Conservation (phyloP, 1,140 invertebrate genomes). For the Coenobita brevimanus region DNA sequence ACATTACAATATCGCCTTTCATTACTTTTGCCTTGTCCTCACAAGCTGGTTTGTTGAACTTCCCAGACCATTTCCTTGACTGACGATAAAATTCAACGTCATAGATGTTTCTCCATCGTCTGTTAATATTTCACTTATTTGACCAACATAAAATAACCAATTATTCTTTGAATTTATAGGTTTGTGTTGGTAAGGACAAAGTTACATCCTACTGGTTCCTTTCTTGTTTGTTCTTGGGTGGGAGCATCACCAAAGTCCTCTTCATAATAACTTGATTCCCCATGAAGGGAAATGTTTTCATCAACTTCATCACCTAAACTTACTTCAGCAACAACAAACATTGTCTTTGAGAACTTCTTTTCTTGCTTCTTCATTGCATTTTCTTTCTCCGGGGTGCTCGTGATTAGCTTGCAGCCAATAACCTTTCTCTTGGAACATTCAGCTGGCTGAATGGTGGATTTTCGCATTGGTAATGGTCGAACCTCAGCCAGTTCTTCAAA, state of each 20-base stretch:
- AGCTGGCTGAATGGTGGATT: too few species aligned
- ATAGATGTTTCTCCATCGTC: background rate
- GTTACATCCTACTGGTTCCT: background rate
- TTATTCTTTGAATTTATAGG: background rate
- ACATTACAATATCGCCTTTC: slow-evolving; percentile 2
- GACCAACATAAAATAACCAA: too few species aligned
- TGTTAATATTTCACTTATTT: too few species aligned
- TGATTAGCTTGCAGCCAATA: too few species aligned
- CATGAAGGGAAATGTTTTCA: background rate
- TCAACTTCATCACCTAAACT: too few species aligned
- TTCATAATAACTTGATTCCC: background rate
- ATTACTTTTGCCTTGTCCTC: background rate
- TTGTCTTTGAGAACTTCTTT: too few species aligned
- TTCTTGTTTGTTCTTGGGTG: background rate
- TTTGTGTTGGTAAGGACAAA: background rate
- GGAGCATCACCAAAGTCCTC: background rate
- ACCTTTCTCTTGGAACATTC: too few species aligned
- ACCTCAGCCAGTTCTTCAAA: too few species aligned
- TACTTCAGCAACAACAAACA: background rate
- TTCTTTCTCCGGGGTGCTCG: too few species aligned
- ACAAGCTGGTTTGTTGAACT: background rate
- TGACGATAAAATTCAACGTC: too few species aligned
- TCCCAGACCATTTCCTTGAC: background rate
- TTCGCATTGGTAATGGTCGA: too few species aligned
- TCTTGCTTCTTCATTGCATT: too few species aligned